Evolutionary conservation across 2,888 invertebrate genomes (phyloP).

Genomic region (Coremacera marginata): DNA sequence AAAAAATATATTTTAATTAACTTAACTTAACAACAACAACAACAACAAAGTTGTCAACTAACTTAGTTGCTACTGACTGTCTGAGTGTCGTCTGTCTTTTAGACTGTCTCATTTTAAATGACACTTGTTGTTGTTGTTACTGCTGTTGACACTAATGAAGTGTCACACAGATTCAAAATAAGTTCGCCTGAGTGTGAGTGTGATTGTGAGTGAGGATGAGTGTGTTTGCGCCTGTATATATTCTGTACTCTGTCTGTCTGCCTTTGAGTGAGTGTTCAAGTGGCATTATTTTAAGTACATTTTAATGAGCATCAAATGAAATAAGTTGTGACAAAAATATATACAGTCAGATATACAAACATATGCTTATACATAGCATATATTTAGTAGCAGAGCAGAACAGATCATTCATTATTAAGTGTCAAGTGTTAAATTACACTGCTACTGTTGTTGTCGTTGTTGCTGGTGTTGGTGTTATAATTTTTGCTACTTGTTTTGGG

Average conservation of each 20-base stretch:
- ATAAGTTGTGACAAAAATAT: constrained; percentile 31
- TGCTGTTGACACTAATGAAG: constrained; percentile 44
- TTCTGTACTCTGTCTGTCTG: neutral
- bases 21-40: neutral
- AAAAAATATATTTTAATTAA: neutral
- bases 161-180: constrained; percentile 20
- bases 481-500: constrained; percentile 3
- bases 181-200: neutral
- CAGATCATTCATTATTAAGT: constrained; percentile 26
- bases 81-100: neutral
- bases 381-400: neutral
- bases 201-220: neutral
- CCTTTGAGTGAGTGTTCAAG: constrained; percentile 22
- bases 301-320: constrained; percentile 47
- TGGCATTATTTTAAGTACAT: constrained; percentile 38
- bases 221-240: neutral
- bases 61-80: neutral
- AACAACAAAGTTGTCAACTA: neutral
- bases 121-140: neutral
- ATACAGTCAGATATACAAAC: neutral
- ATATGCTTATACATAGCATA: neutral
- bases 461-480: constrained; percentile 8
- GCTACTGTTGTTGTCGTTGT: neutral
- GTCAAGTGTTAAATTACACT: constrained; percentile 26
- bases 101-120: neutral